Evolutionary conservation across 2,797 vertebrate species (phyloP), one percentile per base, ranked within the genome.

Genomic region (Silurus aristotelis): DNA sequence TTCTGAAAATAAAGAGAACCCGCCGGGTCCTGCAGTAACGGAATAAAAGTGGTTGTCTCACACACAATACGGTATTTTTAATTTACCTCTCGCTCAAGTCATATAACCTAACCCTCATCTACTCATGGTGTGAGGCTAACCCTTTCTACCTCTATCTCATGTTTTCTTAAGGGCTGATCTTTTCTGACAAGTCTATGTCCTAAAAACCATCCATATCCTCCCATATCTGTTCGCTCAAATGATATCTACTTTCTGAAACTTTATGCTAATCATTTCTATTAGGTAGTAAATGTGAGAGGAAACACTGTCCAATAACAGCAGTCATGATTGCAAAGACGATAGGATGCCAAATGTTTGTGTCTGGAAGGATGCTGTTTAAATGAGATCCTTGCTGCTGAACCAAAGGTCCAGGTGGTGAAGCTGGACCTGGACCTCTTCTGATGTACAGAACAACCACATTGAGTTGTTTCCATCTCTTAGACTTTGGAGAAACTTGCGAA

Each of bases 1-100:
- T 0, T 98, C 97, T 19, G 97, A 97, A 93, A 97, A 97, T 93
- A 98, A 98, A 96, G 97, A 98, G 89, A 96, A 95, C 89, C 95
- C 96, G 22, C 95, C 96, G 22, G 94, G 93, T 0, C 94, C 96
- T 86, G 96, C 97, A 5, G 96, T 97, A 92, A 95, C 96, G 89
- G 96, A 98, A 90, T 98, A 97, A 94, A 95, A 95, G 90, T 92
- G 95, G 87, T 94, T 88, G 88, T 90, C 90, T 85, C 86, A 82
- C 89, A 89, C 91, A 90, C 52, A 90, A 93, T 91, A 96, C 94
- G 95, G 95, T 97, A 96, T 93, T 90, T 90, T 87, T 17, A 79
- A 75, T 88, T 88, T 84, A 85, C 84, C 87, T 87, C 61, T 87
- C 55, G 27, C 61, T 85, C 84, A 70, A 70, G 48, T 82, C 80